Evolutionary conservation across 2,797 vertebrate species (phyloP), one percentile per base, ranked within the genome.

Genomic region (Takifugu ocellatus): DNA sequence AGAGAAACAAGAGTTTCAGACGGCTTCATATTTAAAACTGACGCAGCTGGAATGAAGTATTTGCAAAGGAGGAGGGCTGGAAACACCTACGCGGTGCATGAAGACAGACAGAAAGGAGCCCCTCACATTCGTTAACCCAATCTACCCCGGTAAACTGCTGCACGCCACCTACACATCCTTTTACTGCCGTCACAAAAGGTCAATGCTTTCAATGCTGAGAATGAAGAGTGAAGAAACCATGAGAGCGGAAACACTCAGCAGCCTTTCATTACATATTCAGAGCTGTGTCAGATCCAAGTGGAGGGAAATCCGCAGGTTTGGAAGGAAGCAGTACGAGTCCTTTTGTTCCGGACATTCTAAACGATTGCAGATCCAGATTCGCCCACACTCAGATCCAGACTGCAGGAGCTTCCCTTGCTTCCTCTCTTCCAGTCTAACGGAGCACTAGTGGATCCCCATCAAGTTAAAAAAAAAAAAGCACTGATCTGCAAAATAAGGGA

Each of bases 141-240:
- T 33, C 31, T 9, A 33, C 5, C 21, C 29, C 48, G 15, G 59
- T 81, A 75, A 33, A 0, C 31, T 70, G 57, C 63, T 59, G 61
- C 49, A 51, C 58, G 73, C 77, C 82, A 74, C 81, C 74, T 64
- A 72, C 81, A 62, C 81, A 72, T 78, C 73, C 74, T 83, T 85
- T 79, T 72, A 73, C 44, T 3, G 39, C 46, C 71, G 59, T 51
- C 46, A 55, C 61, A 70, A 75, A 79, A 82, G 73, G 78, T 79
- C 78, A 81, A 4, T 25, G 54, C 57, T 72, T 69, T 63, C 1
- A 31, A 63, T 51, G 54, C 66, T 2, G 44, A 45, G 44, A 3
- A 17, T 6, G 42, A 44, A 3, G 42, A 43, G 39, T 21, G 21
- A 21, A 15, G 15, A 9, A 15, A 42, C 3, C 4, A 42, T 4